phyloP scores from a whole-genome alignment of 2,113 vertebrate genomes.

The Urocitellus parryii region DNA sequence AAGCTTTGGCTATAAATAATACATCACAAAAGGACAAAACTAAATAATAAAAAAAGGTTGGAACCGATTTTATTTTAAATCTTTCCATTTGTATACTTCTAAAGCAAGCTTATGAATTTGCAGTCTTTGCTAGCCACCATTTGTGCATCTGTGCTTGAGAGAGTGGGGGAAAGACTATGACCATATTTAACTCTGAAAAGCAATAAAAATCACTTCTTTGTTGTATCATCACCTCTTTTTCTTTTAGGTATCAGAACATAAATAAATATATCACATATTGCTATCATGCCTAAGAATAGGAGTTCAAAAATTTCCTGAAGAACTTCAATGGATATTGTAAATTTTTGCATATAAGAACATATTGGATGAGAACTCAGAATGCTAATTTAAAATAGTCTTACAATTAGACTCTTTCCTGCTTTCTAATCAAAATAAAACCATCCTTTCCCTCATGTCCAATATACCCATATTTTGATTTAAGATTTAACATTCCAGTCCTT shows the following conservation, averaged over 20 bases:
- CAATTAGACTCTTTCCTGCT: background rate
- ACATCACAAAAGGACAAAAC: constrained; percentile 43
- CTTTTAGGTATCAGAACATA: constrained; percentile 34
- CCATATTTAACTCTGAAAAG: constrained; percentile 57
- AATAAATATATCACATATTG: constrained; percentile 17
- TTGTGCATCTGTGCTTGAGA: background rate
- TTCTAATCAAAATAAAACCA: constrained; percentile 30
- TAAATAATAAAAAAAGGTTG: background rate
- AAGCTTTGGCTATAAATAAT: constrained; percentile 69
- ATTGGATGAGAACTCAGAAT: background rate
- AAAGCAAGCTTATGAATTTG: constrained; percentile 42
- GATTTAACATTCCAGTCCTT: background rate
- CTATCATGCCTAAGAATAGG: background rate
- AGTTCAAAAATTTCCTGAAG: constrained; percentile 18
- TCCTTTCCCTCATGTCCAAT: background rate
- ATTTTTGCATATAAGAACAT: background rate
- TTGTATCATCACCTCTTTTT: background rate
- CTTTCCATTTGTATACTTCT: constrained; percentile 56
- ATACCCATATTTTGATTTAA: background rate
- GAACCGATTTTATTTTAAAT: constrained; percentile 53
- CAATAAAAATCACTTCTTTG: constrained; percentile 51
- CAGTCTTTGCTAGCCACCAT: constrained; percentile 43
- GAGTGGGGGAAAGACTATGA: background rate
- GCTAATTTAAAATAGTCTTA: constrained; percentile 35
- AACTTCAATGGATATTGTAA: background rate